These are phyloP conservation scores for Latheticus oryzae DNA, from an alignment of 2,888 invertebrate species.

Conservation along the genomic window DNA sequence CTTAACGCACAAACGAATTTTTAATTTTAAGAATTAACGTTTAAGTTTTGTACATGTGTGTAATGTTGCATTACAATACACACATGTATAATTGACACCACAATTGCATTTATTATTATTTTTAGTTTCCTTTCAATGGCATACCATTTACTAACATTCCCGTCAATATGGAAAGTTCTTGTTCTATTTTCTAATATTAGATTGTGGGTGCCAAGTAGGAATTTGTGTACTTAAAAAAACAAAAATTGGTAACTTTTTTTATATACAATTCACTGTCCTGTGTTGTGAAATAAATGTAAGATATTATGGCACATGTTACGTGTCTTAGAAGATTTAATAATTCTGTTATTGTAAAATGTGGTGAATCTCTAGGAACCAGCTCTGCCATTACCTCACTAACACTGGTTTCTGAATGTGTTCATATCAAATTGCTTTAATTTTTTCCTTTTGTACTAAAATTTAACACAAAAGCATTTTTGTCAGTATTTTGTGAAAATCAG, in stretches of 20 bases:
- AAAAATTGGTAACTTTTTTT: slow-evolving; percentile 35
- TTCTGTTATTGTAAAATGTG: slow-evolving; percentile 58
- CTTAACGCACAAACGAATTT: slow-evolving; percentile 13
- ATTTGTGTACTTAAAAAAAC: slow-evolving; percentile 58
- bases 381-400: slow-evolving; percentile 63
- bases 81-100: slow-evolving; percentile 52
- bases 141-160: slow-evolving; percentile 43
- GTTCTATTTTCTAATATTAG: slow-evolving; percentile 37
- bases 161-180: slow-evolving; percentile 32
- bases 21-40: slow-evolving; percentile 45
- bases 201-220: slow-evolving; percentile 56
- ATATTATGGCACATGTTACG: slow-evolving; percentile 45
- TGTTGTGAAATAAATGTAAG: slow-evolving; percentile 48
- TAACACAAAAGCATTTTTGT: slow-evolving; percentile 44
- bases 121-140: slow-evolving; percentile 49
- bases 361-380: slow-evolving; percentile 61
- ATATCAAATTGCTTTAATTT: slow-evolving; percentile 60
- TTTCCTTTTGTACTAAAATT: slow-evolving; percentile 48
- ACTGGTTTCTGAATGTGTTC: slow-evolving; percentile 62
- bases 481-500: slow-evolving; percentile 55
- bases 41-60: slow-evolving; percentile 44
- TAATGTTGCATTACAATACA: slow-evolving; percentile 55
- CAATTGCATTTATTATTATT: slow-evolving; percentile 60
- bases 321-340: slow-evolving; percentile 53
- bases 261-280: slow-evolving; percentile 39